Base-by-base conservation (phyloP, 2,113 vertebrate species). In the Hyaena hyaena region DNA sequence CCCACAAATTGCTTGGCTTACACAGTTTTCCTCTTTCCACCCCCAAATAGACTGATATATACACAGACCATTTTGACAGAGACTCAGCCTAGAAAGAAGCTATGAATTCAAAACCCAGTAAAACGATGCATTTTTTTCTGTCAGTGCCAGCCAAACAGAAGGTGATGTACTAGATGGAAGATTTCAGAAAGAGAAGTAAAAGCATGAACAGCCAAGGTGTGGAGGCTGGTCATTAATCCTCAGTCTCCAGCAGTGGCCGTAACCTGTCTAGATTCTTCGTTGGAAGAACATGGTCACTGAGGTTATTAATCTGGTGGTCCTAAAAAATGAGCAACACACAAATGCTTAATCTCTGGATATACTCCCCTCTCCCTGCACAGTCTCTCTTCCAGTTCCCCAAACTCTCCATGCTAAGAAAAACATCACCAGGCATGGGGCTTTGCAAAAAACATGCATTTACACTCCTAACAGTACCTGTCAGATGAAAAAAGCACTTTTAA, bases 401-500 rank as follows among this genome's bases (percentile, higher is more conserved):
- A 86, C 1, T 12, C 61, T 84, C 85, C 80, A 39, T 39, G 66
- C 74, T 92, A 69, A 96, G 65, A 87, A 93, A 96, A 93, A 82
- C 63, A 86, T 85, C 35, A 66, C 50, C 66, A 50, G 45, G 31
- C 43, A 65, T 45, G 63, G n/a, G 26, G 50, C 79, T 83, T 84
- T 89, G 79, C 48, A 92, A 96, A 83, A 95, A 96, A 45, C 12
- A 58, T 76, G n/a, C 69, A 76, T 94, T 85, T 92, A 79, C 14
- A 74, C 58, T 87, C 58, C 65, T 95, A 87, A 98, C 12, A 11
- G 50, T 83, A 79, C 43, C 71, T 90, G 83, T 86, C 90, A 93
- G 53, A 89, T 88, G 35, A 93, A 94, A 95, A 93, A 31, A 11
- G 31, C 19, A 87, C n/a, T 97, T 94, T 86, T 74, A 93, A 96